Evolutionary conservation across 1,140 invertebrate species (phyloP).

Genomic region (Hylyphantes graminicola): DNA sequence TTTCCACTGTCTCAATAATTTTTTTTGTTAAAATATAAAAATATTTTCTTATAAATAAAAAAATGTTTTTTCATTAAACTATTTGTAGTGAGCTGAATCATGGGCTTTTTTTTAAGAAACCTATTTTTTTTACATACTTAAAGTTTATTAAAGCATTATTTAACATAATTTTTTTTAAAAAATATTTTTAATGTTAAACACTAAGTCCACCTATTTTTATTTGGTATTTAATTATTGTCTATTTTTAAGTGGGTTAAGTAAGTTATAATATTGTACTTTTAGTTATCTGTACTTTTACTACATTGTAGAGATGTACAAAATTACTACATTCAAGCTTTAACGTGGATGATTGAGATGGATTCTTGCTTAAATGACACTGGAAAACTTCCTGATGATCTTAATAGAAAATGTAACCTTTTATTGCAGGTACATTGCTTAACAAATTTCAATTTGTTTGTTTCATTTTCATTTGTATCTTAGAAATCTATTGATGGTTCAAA

Average conservation of each 20-base stretch:
- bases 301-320: constrained; percentile 70
- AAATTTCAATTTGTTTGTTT: constrained; percentile 8
- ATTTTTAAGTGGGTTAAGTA: background rate
- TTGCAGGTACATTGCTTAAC: constrained; percentile 31
- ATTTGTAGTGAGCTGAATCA: too few relatives aligned
- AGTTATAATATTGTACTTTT: background rate
- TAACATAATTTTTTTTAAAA: background rate
- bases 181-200: background rate
- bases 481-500: too few relatives aligned
- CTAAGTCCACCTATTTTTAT: background rate
- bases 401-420: constrained; percentile 48
- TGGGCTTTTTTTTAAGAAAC: too few relatives aligned
- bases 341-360: constrained; percentile 77
- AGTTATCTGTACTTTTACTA: constrained; percentile 2
- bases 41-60: too few relatives aligned
- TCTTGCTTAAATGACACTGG: constrained; percentile 63
- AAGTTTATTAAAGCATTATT: background rate
- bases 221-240: background rate
- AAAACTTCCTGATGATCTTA: constrained; percentile 55
- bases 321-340: constrained; percentile 70
- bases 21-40: too few relatives aligned
- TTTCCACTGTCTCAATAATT: too few relatives aligned
- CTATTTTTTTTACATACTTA: too few relatives aligned
- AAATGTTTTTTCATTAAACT: too few relatives aligned
- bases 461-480: background rate